A percentile compares a stretch with the other conserved stretches of the same genome.
These are phyloP conservation scores for Tenodera sinensis DNA, from an alignment of 2,888 invertebrate species.

Conservation along the genomic window DNA sequence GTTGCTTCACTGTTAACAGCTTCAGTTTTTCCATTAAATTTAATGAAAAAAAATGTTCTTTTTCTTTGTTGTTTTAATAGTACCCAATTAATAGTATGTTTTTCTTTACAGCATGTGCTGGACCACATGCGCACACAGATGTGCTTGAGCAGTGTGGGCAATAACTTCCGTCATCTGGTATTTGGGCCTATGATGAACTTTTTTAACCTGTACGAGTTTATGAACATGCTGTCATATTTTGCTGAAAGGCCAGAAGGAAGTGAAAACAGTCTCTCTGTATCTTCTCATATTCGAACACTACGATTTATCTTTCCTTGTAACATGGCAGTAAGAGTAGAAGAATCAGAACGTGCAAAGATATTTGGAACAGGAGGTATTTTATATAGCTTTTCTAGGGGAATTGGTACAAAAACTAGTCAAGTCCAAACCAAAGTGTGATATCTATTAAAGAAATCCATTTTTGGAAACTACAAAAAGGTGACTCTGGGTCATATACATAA, in stretches of 20 bases:
- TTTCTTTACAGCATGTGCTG: constrained; percentile 54
- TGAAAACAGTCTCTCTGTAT: constrained; percentile 46
- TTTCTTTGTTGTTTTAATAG: not conserved
- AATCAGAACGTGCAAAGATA: constrained; percentile 55
- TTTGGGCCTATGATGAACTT: constrained; percentile 74
- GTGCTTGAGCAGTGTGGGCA: constrained; percentile 66
- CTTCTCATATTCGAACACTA: constrained; percentile 55
- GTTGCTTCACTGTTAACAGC: too few relatives aligned
- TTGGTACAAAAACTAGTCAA: too few relatives aligned
- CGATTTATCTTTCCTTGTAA: constrained; percentile 74
- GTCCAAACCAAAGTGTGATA: too few relatives aligned
- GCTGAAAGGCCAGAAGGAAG: constrained; percentile 51
- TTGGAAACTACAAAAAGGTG: not conserved
- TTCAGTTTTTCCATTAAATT: too few relatives aligned
- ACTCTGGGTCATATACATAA: not conserved
- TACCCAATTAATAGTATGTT: not conserved
- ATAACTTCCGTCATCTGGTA: constrained; percentile 60
- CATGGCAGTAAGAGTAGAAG: constrained; percentile 60
- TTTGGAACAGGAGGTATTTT: constrained; percentile 70
- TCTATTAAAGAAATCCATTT: too few relatives aligned
- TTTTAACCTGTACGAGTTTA: constrained; percentile 78
- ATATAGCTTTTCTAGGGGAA: too few relatives aligned
- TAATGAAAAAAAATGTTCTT: too few relatives aligned
- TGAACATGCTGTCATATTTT: constrained; percentile 75
- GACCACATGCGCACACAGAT: constrained; percentile 70